A percentile compares a stretch with the other conserved stretches of the same genome.
These are phyloP conservation scores for Drusus annulatus DNA, from an alignment of 1,140 invertebrate genomes.

Conservation along the genomic window DNA sequence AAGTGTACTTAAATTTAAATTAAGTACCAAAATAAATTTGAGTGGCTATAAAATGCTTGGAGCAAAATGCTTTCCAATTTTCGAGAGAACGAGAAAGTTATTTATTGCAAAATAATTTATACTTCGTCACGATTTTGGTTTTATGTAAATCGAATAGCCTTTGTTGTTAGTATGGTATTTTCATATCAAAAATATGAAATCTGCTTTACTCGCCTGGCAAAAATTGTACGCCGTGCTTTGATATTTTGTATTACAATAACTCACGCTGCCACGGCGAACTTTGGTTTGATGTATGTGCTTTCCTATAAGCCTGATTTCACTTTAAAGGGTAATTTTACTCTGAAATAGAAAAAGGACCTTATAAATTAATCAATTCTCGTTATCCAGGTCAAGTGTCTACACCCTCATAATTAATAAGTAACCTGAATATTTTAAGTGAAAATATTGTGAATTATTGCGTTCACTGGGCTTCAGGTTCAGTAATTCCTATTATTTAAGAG, in stretches of 20 bases:
- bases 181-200: conserved; percentile 58
- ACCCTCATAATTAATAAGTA: too few relatives aligned
- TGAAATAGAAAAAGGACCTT: too few relatives aligned
- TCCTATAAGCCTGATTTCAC: neutral
- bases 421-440: too few relatives aligned
- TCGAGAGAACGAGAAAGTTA: conserved; percentile 49
- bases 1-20: too few relatives aligned
- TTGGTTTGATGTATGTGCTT: conserved; percentile 16
- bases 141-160: conserved; percentile 56
- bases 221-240: conserved; percentile 47
- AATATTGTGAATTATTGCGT: too few relatives aligned
- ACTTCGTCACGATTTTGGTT: conserved; percentile 56
- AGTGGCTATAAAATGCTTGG: too few relatives aligned
- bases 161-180: conserved; percentile 55
- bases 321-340: too few relatives aligned
- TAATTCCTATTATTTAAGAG: too few relatives aligned
- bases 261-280: conserved; percentile 25
- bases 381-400: too few relatives aligned
- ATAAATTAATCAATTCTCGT: too few relatives aligned
- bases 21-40: too few relatives aligned
- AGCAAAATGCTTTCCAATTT: conserved; percentile 34
- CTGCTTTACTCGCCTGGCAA: conserved; percentile 45
- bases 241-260: conserved; percentile 54
- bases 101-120: conserved; percentile 58
- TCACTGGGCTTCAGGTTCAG: too few relatives aligned